phyloP scores from a whole-genome alignment of 2,113 vertebrate species.

The Barnardius zonarius region DNA sequence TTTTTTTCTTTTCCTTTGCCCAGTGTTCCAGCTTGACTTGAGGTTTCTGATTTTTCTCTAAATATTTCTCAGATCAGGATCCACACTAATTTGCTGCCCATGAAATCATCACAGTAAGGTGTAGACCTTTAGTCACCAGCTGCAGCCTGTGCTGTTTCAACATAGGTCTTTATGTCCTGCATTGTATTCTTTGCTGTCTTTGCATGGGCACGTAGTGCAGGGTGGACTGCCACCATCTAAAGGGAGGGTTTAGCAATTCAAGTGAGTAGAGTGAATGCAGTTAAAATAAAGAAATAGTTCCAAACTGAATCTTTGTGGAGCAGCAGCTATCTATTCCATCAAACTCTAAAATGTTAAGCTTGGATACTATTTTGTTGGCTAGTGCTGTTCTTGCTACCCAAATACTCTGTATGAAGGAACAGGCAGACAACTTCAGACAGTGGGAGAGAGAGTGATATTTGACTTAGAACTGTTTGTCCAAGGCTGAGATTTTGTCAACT shows the following conservation, averaged over 20 bases:
- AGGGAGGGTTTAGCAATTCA: background rate
- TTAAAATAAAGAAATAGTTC: background rate
- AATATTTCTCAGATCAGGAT: background rate
- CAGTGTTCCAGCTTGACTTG: background rate
- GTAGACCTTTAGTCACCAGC: background rate
- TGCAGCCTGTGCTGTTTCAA: background rate
- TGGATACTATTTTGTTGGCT: background rate
- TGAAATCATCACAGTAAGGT: background rate
- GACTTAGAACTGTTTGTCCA: background rate
- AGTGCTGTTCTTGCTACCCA: background rate
- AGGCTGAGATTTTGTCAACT: background rate
- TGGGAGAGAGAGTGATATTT: background rate
- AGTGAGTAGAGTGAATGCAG: background rate
- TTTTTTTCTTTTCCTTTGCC: background rate
- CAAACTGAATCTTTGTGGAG: background rate
- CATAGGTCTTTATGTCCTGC: background rate
- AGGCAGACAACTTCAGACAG: background rate
- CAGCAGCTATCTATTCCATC: background rate
- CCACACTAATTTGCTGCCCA: background rate
- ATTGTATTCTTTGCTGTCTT: background rate
- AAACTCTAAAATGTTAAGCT: accelerated
- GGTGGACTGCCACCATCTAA: background rate
- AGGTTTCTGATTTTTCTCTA: background rate
- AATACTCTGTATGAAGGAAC: background rate
- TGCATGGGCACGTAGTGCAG: background rate